These are phyloP conservation scores for Fopius arisanus DNA, from an alignment of 1,140 invertebrate genomes.

Conservation along the genomic window DNA sequence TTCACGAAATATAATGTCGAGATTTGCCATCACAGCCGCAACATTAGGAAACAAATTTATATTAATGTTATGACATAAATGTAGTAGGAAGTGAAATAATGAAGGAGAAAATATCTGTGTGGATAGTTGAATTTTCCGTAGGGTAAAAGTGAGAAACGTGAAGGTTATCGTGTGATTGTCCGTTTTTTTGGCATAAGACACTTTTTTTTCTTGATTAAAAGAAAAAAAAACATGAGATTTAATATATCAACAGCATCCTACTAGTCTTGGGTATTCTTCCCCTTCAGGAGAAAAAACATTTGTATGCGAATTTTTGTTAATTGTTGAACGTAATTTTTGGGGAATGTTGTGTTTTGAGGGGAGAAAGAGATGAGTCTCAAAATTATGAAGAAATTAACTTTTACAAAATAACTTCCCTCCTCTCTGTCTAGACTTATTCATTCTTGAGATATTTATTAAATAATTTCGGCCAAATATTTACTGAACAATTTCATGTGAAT, in stretches of 20 bases:
- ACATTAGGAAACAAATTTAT: background rate
- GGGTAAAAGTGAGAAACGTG: background rate
- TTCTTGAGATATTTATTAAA: no score
- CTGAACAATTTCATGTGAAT: no score
- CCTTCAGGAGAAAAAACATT: background rate
- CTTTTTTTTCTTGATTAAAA: background rate
- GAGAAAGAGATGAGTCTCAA: background rate
- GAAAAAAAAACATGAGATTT: background rate
- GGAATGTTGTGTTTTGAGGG: background rate
- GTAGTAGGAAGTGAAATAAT: background rate
- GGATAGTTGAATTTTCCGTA: background rate
- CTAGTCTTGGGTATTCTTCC: conserved; percentile 2
- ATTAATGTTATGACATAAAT: background rate
- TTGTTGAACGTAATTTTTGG: background rate
- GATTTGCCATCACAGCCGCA: background rate
- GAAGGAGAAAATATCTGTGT: background rate
- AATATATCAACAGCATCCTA: background rate
- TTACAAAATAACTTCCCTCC: no score
- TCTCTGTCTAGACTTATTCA: no score
- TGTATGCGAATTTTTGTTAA: background rate
- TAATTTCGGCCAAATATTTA: no score
- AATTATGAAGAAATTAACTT: no score
- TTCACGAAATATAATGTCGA: background rate
- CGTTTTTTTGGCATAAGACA: background rate
- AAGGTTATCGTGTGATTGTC: background rate